Conservation (phyloP, 2,888 invertebrate species). For the Formica aserva region DNA sequence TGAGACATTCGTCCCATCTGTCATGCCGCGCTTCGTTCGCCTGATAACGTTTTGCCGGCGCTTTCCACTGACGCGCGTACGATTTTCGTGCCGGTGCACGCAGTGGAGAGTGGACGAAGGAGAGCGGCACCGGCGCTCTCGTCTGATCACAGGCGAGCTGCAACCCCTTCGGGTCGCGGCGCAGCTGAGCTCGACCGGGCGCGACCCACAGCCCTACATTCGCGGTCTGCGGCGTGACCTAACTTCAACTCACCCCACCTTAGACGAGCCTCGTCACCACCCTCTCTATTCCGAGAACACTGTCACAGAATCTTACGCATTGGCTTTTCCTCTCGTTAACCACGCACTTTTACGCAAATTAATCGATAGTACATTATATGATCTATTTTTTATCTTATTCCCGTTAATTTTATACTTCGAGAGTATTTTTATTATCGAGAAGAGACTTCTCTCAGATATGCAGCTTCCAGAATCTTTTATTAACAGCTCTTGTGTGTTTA, state of each 20-base stretch:
- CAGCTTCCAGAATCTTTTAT: background rate
- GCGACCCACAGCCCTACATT: conserved; percentile 86
- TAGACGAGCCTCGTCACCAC: conserved; percentile 68
- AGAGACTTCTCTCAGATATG: background rate
- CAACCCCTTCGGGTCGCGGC: conserved; percentile 77
- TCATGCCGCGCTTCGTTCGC: conserved; percentile 21
- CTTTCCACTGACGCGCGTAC: conserved; percentile 57
- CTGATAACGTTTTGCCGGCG: conserved; percentile 52
- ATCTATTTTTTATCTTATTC: background rate
- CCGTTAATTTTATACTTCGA: background rate
- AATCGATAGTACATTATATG: background rate
- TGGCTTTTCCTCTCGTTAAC: conserved; percentile 44
- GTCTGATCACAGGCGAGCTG: conserved; percentile 68
- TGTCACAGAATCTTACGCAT: conserved; percentile 61
- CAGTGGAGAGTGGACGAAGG: conserved; percentile 28
- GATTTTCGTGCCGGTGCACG: conserved; percentile 26
- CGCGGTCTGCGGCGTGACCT: conserved; percentile 83
- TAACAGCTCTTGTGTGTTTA: background rate
- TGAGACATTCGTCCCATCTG: conserved; percentile 2
- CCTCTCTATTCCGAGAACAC: conserved; percentile 54
- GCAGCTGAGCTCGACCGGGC: conserved; percentile 84
- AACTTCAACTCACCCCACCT: conserved; percentile 81
- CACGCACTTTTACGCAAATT: conserved; percentile 3
- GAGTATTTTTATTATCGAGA: background rate
- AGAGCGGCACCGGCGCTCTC: conserved; percentile 31